Evolutionary conservation across 2,797 vertebrate species (phyloP), one percentile per base, ranked within the genome.

Genomic region (Ammospiza maritima): DNA sequence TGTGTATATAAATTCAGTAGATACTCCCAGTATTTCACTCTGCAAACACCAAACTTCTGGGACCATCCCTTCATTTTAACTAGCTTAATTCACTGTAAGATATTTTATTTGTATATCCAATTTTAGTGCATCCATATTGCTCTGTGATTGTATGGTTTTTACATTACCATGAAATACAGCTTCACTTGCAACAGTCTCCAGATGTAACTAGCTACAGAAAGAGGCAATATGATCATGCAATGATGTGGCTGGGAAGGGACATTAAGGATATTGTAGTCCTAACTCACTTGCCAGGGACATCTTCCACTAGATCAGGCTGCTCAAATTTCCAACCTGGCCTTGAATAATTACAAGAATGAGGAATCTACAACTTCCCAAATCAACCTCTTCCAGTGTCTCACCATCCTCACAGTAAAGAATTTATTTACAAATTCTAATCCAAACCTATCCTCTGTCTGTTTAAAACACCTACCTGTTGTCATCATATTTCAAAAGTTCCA

Each of bases 191-290:
- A 45, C 11, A 86, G 58, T 90, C 75, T 64, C 47, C 54, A 57
- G 84, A 91, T 38, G 32, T 76, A 54, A 81, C 38, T 78, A 85
- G 77, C 60, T 91, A 72, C 73, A 88, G 72, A 94, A 88, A 91
- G 57, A 91, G 18, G 67, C 80, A 64, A 27, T 36, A 27, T 13
- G 10, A 27, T 29, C 60, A 45, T 29, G 23, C 16, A 57, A 14
- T 25, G 13, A 7, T 14, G 11, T 25, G 27, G 23, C 32, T 57
- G 72, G 51, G 45, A 72, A 51, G 9, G 13, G n/a, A 45, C 32
- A 32, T 45, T 14, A 38, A 17, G 8, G 38, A 42, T n/a, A 51
- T 5, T 36, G 10, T 9, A 50, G 22, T 19, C 79, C 9, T 45
- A 87, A 62, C 18, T 23, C 29, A 32, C 23, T 15, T 45, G 7